phyloP scores from a whole-genome alignment of 2,797 vertebrate genomes.

The Phaenicophaeus curvirostris region DNA sequence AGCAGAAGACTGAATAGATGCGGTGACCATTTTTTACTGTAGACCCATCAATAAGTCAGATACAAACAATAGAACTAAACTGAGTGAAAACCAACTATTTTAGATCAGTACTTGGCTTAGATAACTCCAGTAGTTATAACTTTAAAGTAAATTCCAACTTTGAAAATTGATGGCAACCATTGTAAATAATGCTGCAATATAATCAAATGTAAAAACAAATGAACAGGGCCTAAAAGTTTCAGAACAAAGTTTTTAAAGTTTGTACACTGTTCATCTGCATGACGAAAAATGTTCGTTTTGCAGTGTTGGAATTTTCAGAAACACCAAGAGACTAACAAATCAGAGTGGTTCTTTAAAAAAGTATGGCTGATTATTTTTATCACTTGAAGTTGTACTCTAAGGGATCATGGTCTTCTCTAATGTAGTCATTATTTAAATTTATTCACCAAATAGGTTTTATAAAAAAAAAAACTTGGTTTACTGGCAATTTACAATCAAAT shows the following conservation, averaged over 20 bases:
- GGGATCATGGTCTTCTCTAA: neutral
- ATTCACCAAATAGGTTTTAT: neutral
- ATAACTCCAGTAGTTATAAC: neutral
- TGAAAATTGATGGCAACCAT: neutral
- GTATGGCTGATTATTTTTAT: neutral
- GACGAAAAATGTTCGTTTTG: neutral
- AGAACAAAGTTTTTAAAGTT: neutral
- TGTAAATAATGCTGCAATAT: neutral
- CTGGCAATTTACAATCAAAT: neutral
- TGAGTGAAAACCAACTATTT: neutral
- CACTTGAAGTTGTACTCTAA: neutral
- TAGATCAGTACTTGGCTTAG: neutral
- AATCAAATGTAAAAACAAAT: neutral
- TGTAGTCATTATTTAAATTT: conserved; percentile 37
- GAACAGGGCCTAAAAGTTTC: neutral
- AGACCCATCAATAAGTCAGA: neutral
- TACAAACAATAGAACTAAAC: neutral
- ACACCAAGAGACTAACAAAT: neutral
- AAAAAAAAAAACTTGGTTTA: conserved; percentile 5
- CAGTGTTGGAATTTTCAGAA: neutral
- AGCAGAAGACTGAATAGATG: neutral
- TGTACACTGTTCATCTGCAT: neutral
- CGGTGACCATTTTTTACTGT: neutral
- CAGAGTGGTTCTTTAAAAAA: neutral
- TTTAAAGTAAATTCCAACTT: neutral